A percentile compares a stretch with the other conserved stretches of the same genome.
Conservation (phyloP, 2,113 vertebrate genomes). For the Sigmodon hispidus region DNA sequence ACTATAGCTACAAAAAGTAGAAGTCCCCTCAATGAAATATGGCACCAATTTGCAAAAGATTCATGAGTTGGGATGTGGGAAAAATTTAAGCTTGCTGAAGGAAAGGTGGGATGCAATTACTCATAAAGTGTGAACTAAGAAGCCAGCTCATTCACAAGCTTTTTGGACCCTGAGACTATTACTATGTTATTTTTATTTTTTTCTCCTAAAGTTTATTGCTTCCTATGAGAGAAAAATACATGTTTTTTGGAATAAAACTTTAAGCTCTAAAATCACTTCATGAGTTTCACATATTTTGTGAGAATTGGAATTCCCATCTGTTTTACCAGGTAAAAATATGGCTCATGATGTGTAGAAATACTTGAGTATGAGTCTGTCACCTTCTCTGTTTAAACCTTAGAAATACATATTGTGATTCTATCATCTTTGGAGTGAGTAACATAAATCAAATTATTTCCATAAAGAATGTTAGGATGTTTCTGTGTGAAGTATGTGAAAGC, state of each 20-base stretch:
- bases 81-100: neutral
- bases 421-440: neutral
- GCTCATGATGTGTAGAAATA: neutral
- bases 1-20: neutral
- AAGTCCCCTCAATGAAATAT: neutral
- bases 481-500: neutral
- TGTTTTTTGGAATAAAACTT: neutral
- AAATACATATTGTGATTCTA: neutral
- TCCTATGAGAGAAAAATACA: neutral
- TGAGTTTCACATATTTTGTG: neutral
- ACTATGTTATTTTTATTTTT: constrained; percentile 6
- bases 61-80: neutral
- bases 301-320: neutral
- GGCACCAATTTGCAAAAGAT: neutral
- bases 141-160: neutral
- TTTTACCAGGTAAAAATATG: neutral
- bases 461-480: neutral
- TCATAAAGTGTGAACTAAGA: neutral
- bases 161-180: neutral
- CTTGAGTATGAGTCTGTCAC: neutral
- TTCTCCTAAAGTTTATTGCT: neutral
- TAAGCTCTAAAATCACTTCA: neutral
- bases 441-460: neutral
- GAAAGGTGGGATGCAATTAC: neutral
- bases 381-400: neutral